A percentile compares a stretch with the other conserved stretches of the same genome.
Evolutionary conservation across 2,113 vertebrate species (phyloP).

Genomic region (Paralichthys olivaceus): DNA sequence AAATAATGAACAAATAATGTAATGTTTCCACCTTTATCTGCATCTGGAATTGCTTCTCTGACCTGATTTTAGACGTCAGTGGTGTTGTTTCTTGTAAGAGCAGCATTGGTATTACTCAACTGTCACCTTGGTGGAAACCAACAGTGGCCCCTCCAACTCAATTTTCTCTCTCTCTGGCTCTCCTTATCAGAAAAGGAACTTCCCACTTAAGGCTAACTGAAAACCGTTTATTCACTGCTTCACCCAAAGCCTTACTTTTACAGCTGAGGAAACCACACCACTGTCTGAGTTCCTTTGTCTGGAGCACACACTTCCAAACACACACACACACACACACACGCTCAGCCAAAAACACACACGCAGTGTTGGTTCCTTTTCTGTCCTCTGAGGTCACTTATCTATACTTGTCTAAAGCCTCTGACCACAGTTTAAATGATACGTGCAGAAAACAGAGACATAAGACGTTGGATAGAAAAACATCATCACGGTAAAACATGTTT

Average conservation of each 20-base stretch:
- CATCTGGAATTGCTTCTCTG: constrained; percentile 27
- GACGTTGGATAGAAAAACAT: background rate
- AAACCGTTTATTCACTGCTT: constrained; percentile 75
- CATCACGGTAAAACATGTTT: background rate
- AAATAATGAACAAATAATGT: background rate
- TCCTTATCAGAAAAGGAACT: constrained; percentile 72
- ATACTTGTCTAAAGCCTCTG: constrained; percentile 2
- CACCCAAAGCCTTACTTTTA: constrained; percentile 52
- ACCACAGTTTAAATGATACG: constrained; percentile 11
- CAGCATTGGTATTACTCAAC: constrained; percentile 64
- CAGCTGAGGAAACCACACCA: constrained; percentile 75
- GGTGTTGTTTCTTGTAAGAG: constrained; percentile 56
- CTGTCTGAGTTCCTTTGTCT: constrained; percentile 55
- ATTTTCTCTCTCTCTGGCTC: constrained; percentile 37
- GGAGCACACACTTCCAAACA: background rate
- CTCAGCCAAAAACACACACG: background rate
- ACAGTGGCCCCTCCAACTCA: constrained; percentile 35
- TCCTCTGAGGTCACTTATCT: constrained; percentile 11
- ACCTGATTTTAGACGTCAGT: constrained; percentile 41
- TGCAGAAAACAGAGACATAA: constrained; percentile 1
- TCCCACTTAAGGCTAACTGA: constrained; percentile 75
- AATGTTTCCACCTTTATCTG: constrained; percentile 20
- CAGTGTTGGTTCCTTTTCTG: constrained; percentile 13
- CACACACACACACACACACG: constrained; percentile 14
- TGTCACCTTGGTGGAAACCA: constrained; percentile 66